phyloP scores from a whole-genome alignment of 1,140 invertebrate genomes.

The Nymphalis io region DNA sequence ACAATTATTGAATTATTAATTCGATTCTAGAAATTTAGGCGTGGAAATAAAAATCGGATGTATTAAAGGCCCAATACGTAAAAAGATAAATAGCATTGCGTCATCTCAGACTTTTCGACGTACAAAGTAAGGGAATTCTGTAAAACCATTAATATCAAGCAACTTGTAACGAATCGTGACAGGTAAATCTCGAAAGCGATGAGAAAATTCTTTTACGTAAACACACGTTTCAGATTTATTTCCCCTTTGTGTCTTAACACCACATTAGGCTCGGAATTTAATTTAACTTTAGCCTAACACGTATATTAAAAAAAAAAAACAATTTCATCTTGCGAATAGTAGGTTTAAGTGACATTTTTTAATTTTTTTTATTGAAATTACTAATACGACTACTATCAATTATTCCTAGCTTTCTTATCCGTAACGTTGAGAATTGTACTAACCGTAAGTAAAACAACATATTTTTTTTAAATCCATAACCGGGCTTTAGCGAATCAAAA shows the following conservation, averaged over 20 bases:
- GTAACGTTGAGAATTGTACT: too few relatives aligned
- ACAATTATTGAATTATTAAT: too few relatives aligned
- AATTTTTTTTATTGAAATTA: too few relatives aligned
- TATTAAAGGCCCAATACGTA: background rate
- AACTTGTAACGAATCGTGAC: constrained; percentile 55
- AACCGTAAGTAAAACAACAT: too few relatives aligned
- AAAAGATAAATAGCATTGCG: constrained; percentile 25
- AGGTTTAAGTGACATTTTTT: background rate
- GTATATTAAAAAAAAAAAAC: background rate
- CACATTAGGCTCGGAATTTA: background rate
- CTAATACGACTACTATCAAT: too few relatives aligned
- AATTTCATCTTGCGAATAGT: background rate
- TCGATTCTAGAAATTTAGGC: too few relatives aligned
- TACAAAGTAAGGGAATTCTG: constrained; percentile 26
- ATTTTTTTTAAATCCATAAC: too few relatives aligned
- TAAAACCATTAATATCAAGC: constrained; percentile 68
- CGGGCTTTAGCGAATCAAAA: too few relatives aligned
- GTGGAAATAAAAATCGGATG: too few relatives aligned
- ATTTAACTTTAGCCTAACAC: background rate
- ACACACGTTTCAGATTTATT: constrained; percentile 56
- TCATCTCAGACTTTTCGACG: constrained; percentile 23
- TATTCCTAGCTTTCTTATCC: too few relatives aligned
- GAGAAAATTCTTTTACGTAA: constrained; percentile 69
- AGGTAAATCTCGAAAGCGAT: constrained; percentile 48
- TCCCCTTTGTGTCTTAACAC: constrained; percentile 30